Evolutionary conservation across 1,140 invertebrate genomes (phyloP).

Genomic region (Euura saliciscinereae): DNA sequence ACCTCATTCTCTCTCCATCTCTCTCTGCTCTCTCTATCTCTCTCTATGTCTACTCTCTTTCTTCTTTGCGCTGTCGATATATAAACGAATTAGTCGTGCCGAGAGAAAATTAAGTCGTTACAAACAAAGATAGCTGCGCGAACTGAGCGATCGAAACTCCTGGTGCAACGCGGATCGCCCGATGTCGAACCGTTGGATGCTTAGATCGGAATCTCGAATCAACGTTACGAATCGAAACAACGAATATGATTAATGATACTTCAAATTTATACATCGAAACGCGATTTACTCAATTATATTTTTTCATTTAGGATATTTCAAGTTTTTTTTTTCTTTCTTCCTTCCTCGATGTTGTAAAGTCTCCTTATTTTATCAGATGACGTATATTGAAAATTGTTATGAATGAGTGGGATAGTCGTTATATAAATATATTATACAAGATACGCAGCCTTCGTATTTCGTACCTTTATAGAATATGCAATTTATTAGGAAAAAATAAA

Average conservation of each 20-base stretch:
- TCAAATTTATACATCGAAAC: neutral
- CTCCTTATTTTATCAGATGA: neutral
- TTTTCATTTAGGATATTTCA: neutral
- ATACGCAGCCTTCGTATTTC: slow-evolving; percentile 7
- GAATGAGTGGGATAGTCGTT: neutral
- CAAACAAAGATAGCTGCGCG: slow-evolving; percentile 88
- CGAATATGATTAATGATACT: neutral
- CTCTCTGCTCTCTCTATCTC: slow-evolving; percentile 29
- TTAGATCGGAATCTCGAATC: slow-evolving; percentile 47
- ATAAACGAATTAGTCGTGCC: slow-evolving; percentile 71
- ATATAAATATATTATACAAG: neutral
- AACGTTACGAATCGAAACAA: neutral
- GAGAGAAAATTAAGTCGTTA: slow-evolving; percentile 82
- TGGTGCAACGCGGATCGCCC: slow-evolving; percentile 83
- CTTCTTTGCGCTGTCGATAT: slow-evolving; percentile 28
- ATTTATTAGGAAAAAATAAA: neutral
- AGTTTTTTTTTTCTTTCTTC: neutral
- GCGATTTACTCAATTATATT: neutral
- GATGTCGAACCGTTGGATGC: slow-evolving; percentile 74
- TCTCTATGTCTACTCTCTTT: neutral
- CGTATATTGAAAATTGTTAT: slow-evolving; percentile 4
- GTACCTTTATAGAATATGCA: neutral
- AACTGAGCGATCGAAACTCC: slow-evolving; percentile 84
- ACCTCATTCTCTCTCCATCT: slow-evolving; percentile 31
- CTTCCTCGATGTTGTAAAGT: neutral